These are phyloP conservation scores for Omphaloscelis lunosa DNA, from an alignment of 2,888 invertebrate genomes.

Conservation along the genomic window DNA sequence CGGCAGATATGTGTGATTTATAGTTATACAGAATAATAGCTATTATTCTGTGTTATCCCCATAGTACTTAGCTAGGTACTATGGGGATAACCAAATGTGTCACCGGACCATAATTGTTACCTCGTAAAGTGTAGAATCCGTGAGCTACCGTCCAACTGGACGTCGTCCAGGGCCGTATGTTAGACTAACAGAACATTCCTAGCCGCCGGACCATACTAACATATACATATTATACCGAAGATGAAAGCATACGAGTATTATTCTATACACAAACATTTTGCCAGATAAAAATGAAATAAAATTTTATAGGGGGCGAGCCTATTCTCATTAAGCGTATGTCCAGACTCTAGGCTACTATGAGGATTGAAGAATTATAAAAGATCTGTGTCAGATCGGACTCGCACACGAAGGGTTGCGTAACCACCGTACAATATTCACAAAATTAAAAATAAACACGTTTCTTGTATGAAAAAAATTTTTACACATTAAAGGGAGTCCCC, in stretches of 20 bases:
- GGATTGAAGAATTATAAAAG: too few species aligned
- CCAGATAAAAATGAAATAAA: not conserved
- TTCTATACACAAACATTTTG: not conserved
- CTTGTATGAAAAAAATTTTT: too few species aligned
- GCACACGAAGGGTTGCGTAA: too few species aligned
- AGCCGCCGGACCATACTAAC: not conserved
- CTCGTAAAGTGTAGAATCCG: conserved; percentile 38
- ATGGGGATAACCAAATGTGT: conserved; percentile 24
- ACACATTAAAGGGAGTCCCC: too few species aligned
- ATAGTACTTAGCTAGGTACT: too few species aligned
- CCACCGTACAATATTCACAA: too few species aligned
- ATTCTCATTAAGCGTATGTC: too few species aligned
- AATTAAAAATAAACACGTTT: too few species aligned
- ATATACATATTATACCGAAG: not conserved
- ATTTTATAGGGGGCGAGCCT: too few species aligned
- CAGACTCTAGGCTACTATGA: too few species aligned
- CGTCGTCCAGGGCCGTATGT: conserved; percentile 50
- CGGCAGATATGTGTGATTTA: not conserved
- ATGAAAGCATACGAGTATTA: not conserved
- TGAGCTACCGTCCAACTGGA: conserved; percentile 52
- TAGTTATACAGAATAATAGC: conserved; percentile 9
- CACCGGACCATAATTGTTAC: conserved; percentile 29
- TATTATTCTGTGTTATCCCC: too few species aligned
- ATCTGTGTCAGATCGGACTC: too few species aligned
- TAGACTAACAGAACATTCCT: conserved; percentile 26